These are phyloP conservation scores for Sclerurus mexicanus DNA, from an alignment of 2,113 vertebrate genomes.

Conservation along the genomic window DNA sequence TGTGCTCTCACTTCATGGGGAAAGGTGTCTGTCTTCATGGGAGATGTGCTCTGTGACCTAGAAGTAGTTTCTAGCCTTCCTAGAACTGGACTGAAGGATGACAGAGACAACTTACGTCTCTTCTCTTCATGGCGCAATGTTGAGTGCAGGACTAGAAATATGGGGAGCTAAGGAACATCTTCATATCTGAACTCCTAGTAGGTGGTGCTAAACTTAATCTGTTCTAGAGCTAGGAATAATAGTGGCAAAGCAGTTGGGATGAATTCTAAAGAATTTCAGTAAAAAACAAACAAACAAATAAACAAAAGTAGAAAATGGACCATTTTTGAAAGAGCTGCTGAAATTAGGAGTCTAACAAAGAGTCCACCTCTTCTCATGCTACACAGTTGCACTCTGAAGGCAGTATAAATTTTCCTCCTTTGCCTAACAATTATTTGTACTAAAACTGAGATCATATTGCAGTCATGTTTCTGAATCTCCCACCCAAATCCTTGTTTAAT, in stretches of 20 bases:
- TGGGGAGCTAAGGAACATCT: background rate
- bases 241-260: background rate
- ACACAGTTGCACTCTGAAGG: background rate
- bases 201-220: background rate
- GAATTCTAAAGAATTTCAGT: background rate
- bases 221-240: background rate
- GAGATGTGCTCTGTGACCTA: background rate
- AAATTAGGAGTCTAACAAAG: background rate
- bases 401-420: background rate
- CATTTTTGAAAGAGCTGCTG: background rate
- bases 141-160: background rate
- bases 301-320: background rate
- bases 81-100: background rate
- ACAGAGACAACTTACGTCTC: background rate
- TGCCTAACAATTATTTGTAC: background rate
- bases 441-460: background rate
- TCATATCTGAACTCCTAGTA: background rate
- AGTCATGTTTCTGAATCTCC: background rate
- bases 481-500: conserved; percentile 18
- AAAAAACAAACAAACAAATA: background rate
- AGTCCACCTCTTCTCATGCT: background rate
- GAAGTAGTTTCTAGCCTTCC: background rate
- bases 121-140: background rate
- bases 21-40: background rate
- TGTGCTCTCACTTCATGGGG: background rate